phyloP scores from a whole-genome alignment of 2,113 vertebrate species.

The Taxidea taxus region DNA sequence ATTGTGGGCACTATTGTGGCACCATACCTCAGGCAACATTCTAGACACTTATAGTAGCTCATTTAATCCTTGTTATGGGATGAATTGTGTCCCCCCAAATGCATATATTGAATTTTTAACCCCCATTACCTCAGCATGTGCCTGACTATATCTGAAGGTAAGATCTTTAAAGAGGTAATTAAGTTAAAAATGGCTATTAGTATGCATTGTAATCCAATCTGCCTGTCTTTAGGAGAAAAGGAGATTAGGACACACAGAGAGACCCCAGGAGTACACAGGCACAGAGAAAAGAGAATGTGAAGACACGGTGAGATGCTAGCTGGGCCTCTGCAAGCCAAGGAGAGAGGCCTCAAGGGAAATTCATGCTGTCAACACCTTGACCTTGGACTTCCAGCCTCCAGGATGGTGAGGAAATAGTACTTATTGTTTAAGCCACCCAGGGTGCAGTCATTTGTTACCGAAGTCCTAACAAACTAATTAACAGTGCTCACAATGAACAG shows the following conservation, averaged over 20 bases:
- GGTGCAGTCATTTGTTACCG: background rate
- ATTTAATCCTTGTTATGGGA: background rate
- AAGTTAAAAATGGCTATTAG: background rate
- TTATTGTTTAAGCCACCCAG: background rate
- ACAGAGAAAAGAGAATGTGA: background rate
- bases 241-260: background rate
- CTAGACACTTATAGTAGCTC: background rate
- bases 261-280: fast-evolving
- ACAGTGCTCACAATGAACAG: background rate
- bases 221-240: background rate
- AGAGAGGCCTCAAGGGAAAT: background rate
- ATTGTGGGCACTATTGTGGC: fast-evolving
- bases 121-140: background rate
- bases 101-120: background rate
- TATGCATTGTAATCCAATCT: background rate
- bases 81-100: background rate
- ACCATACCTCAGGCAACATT: background rate
- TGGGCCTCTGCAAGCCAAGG: background rate
- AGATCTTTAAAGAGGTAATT: background rate
- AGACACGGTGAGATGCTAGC: background rate
- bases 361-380: background rate
- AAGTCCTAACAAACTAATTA: background rate
- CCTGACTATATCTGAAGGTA: background rate
- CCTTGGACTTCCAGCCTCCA: background rate
- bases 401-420: background rate